Evolutionary conservation across 2,888 invertebrate species (phyloP).

Genomic region (Aporophyla nigra): DNA sequence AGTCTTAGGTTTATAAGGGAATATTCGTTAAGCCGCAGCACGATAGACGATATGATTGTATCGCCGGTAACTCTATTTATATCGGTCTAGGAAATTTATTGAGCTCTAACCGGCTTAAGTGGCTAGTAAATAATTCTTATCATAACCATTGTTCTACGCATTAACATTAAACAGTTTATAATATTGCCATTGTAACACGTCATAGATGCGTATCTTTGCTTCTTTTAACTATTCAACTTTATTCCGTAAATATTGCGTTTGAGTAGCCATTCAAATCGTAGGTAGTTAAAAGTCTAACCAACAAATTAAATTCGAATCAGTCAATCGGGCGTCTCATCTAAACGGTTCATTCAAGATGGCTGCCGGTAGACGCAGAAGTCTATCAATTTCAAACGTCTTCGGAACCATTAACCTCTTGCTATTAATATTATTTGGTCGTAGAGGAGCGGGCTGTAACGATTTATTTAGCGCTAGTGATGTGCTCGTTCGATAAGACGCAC

Average conservation of each 20-base stretch:
- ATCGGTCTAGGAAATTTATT: constrained; percentile 58
- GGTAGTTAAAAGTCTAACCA: constrained; percentile 35
- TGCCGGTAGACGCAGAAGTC: constrained; percentile 73
- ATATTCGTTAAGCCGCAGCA: constrained; percentile 41
- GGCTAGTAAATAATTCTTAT: constrained; percentile 64
- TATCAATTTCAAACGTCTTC: constrained; percentile 85
- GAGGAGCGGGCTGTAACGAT: constrained; percentile 78
- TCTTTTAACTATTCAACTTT: constrained; percentile 42
- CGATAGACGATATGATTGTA: constrained; percentile 63
- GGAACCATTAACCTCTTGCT: constrained; percentile 84
- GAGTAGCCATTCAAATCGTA: constrained; percentile 15
- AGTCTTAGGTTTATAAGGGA: constrained; percentile 28
- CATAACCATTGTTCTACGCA: constrained; percentile 62
- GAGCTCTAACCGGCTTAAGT: constrained; percentile 52
- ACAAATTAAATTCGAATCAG: constrained; percentile 75
- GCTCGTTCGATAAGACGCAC: constrained; percentile 83
- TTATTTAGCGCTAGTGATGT: constrained; percentile 88
- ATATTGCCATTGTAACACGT: constrained; percentile 58
- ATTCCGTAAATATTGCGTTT: constrained; percentile 18
- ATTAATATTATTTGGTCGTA: constrained; percentile 85
- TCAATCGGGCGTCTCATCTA: constrained; percentile 69
- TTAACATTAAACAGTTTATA: constrained; percentile 60
- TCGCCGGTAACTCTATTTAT: constrained; percentile 61
- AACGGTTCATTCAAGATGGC: constrained; percentile 72
- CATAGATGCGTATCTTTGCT: constrained; percentile 54